Evolutionary conservation across 2,888 invertebrate species (phyloP), one percentile per base, ranked within the genome.

Genomic region (Diplolepis rosae): DNA sequence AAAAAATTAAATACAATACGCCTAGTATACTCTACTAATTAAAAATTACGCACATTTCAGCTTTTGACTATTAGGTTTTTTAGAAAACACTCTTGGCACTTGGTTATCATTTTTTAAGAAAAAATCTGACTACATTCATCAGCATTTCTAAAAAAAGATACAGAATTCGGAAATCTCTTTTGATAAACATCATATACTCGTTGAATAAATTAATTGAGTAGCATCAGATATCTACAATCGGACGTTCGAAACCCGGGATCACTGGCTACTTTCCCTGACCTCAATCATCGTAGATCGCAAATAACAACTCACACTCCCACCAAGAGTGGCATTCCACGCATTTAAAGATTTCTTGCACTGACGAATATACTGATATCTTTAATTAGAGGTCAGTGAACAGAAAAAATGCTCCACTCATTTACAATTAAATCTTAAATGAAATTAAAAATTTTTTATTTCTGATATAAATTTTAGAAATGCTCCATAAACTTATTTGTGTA

Each of bases 301-400:
- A 61, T 61, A 32, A 24, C 24, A 35, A 22, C 56, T 61, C 39
- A 56, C 22, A 56, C 56, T 56, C 56, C 35, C 35, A 35, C 35
- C 56, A 56, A 56, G 35, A 35, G 35, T 56, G 32, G 35, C 56
- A 56, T 56, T 56, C 56, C 56, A 56, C 22, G 35, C 18, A 32
- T 56, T 35, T 39, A 35, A 35, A 61, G 35, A 35, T 24, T 35
- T 35, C 56, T 61, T 61, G 35, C 35, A 61, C 35, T 39, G 22
- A 5, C n/a, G 35, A 9, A n/a, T 35, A 24, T 61, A 18, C 56
- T 35, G 56, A 35, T 35, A 35, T 61, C 56, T 35, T 35, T 61
- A 61, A 61, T 61, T 61, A 61, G 56, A 61, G 56, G 56, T 61
- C 56, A 61, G 22, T 61, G 56, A 61, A 61, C 35, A 61, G 18